These are phyloP conservation scores for Archocentrus centrarchus DNA, from an alignment of 2,113 vertebrate genomes.

Conservation along the genomic window DNA sequence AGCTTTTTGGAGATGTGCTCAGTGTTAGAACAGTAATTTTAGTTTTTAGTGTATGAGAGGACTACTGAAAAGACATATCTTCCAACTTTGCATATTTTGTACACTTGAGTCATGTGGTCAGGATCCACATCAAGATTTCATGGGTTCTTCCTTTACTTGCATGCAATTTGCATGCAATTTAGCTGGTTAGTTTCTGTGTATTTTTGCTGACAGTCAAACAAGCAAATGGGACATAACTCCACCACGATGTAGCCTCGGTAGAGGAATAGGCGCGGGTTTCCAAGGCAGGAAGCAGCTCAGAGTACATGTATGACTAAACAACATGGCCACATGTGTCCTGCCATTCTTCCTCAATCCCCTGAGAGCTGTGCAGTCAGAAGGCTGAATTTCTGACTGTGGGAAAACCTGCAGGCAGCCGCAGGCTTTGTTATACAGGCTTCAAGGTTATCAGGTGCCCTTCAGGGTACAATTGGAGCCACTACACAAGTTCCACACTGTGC, in stretches of 20 bases:
- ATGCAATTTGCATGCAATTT: not conserved
- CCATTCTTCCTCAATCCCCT: conserved; percentile 61
- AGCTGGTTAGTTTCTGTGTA: not conserved
- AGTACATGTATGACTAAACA: conserved; percentile 41
- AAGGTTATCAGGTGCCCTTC: conserved; percentile 44
- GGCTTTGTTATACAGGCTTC: conserved; percentile 35
- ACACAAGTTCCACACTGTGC: conserved; percentile 1
- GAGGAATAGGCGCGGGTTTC: conserved; percentile 8
- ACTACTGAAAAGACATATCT: not conserved
- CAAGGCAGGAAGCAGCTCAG: conserved; percentile 33
- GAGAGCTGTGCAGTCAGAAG: conserved; percentile 20
- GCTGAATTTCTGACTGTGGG: conserved; percentile 31
- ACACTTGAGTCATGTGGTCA: not conserved
- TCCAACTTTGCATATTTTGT: not conserved
- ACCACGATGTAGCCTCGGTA: not conserved
- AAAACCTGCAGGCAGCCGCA: conserved; percentile 7
- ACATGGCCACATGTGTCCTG: conserved; percentile 65
- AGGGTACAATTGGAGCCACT: conserved; percentile 2
- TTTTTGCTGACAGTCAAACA: not conserved
- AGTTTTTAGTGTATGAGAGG: not conserved
- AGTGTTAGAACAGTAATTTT: not conserved
- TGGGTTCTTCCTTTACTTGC: not conserved
- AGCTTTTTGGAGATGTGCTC: not conserved
- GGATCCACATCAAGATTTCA: not conserved
- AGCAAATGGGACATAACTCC: not conserved